A percentile compares a stretch with the other conserved stretches of the same genome.
Evolutionary conservation across 1,140 invertebrate species (phyloP).

Genomic region (Drosophila punjabiensis): DNA sequence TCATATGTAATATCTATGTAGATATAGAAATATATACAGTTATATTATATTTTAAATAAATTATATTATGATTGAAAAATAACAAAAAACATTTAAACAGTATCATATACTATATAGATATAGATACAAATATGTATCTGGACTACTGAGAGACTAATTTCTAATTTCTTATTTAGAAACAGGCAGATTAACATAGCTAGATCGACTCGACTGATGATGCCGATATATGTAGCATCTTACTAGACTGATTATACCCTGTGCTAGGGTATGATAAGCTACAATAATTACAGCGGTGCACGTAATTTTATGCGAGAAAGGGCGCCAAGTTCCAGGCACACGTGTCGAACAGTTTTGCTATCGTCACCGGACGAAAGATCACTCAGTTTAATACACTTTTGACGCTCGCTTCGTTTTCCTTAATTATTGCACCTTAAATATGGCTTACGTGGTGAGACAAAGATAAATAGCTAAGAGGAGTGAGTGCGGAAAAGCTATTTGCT

Average conservation of each 20-base stretch:
- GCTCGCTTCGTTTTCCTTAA: constrained; percentile 19
- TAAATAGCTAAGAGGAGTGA: neutral
- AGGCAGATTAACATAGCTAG: too few relatives aligned
- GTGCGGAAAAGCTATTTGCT: neutral
- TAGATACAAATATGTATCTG: too few relatives aligned
- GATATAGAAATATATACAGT: too few relatives aligned
- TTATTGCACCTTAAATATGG: constrained; percentile 24
- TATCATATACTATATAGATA: too few relatives aligned
- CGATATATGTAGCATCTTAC: neutral
- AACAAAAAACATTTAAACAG: too few relatives aligned
- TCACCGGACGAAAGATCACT: constrained; percentile 33
- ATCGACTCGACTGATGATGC: neutral
- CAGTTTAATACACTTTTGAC: constrained; percentile 23
- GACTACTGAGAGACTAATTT: neutral
- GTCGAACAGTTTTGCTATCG: constrained; percentile 43
- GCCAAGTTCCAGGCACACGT: constrained; percentile 74
- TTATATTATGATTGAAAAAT: too few relatives aligned
- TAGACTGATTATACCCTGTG: neutral
- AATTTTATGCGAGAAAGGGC: constrained; percentile 80
- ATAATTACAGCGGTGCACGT: constrained; percentile 25
- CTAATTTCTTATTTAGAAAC: too few relatives aligned
- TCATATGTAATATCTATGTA: too few relatives aligned
- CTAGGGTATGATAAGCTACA: constrained; percentile 4
- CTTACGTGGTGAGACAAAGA: constrained; percentile 18
- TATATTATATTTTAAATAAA: too few relatives aligned